These are phyloP conservation scores for Lasioglossum zephyrum DNA, from an alignment of 2,888 invertebrate species.

Conservation along the genomic window DNA sequence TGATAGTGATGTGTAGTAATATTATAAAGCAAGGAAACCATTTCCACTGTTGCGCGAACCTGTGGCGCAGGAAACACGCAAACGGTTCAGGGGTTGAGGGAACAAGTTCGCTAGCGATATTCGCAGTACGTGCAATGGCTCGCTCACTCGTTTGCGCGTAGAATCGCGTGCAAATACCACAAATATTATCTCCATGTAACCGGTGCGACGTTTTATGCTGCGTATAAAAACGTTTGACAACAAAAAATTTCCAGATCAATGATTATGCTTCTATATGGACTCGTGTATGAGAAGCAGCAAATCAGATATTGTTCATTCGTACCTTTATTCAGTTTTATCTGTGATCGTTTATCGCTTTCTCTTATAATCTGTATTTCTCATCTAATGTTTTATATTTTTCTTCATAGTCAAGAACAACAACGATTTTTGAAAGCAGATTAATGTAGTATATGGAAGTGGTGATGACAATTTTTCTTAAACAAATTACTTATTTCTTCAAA, in stretches of 20 bases:
- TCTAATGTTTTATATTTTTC: neutral
- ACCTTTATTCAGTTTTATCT: neutral
- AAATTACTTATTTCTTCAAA: no score
- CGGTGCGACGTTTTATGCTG: neutral
- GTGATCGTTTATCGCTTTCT: neutral
- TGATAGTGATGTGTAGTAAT: neutral
- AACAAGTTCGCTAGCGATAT: slow-evolving; percentile 5
- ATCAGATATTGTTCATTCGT: slow-evolving; percentile 5
- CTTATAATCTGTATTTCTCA: neutral
- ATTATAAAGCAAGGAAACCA: neutral
- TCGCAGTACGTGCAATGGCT: slow-evolving; percentile 5
- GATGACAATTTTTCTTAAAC: no score
- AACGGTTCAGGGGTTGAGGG: neutral
- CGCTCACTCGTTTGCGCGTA: slow-evolving; percentile 5
- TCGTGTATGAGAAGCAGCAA: neutral
- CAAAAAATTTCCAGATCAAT: neutral
- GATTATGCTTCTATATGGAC: neutral
- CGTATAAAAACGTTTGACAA: slow-evolving; percentile 5
- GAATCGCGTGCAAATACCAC: slow-evolving; percentile 1
- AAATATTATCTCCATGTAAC: neutral
- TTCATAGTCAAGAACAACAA: neutral
- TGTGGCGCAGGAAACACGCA: neutral
- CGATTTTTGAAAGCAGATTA: neutral
- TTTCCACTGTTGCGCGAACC: neutral
- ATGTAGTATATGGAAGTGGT: neutral